Conservation (phyloP, 2,797 vertebrate genomes). For the Schizopygopsis malacanthus region DNA sequence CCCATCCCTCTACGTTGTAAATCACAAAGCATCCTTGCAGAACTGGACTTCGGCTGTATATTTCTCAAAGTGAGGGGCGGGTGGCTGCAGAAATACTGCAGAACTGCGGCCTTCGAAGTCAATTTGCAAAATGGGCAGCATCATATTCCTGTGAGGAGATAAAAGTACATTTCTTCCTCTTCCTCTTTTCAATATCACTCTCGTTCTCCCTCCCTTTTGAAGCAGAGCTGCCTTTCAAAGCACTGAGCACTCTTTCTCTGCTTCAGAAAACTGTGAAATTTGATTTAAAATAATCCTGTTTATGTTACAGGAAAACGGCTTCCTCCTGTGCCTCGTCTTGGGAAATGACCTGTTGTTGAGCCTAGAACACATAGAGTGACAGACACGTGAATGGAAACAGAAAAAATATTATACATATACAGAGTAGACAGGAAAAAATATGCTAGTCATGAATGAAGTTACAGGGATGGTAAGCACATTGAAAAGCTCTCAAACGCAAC, state of each 20-base stretch:
- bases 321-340: not conserved
- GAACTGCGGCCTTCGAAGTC: conserved; percentile 68
- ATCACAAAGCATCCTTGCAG: conserved; percentile 68
- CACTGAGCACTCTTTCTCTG: not conserved
- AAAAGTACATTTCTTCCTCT: conserved; percentile 62
- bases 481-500: conserved; percentile 56
- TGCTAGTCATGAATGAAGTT: conserved; percentile 50
- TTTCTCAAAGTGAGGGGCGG: conserved; percentile 56
- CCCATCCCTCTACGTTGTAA: conserved; percentile 71
- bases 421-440: conserved; percentile 52
- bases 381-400: conserved; percentile 35
- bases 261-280: conserved; percentile 19
- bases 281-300: conserved; percentile 37
- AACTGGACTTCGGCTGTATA: conserved; percentile 68
- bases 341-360: conserved; percentile 33
- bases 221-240: not conserved
- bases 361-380: conserved; percentile 2
- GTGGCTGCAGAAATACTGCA: conserved; percentile 60
- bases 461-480: conserved; percentile 46
- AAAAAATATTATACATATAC: conserved; percentile 33
- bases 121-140: conserved; percentile 69
- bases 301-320: conserved; percentile 7
- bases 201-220: not conserved
- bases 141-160: conserved; percentile 63
- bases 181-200: conserved; percentile 2